Base-by-base conservation (phyloP, 2,113 vertebrate species). In the Solea senegalensis region DNA sequence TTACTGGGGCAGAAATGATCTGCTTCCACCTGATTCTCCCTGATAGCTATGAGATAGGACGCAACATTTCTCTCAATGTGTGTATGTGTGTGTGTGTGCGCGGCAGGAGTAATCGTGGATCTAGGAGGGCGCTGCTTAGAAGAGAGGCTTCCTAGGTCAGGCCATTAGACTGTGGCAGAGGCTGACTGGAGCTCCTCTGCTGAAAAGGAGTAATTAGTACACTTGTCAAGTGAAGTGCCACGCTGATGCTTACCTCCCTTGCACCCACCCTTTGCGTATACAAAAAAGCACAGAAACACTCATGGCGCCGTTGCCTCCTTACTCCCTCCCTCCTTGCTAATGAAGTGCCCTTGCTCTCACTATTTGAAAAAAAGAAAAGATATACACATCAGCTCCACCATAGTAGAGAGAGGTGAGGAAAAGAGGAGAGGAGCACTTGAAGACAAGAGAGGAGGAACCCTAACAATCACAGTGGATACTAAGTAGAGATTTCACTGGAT, bases 1-100 rank as follows among this genome's bases (percentile, higher is more conserved):
- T 96, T 97, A 97, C 95, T 96, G 95, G 97, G 95, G 96, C 96
- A 97, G 95, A 98, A 97, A 96, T 97, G 97, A 98, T 97, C 96
- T 96, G 94, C 95, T 96, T 97, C 95, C 94, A 95, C 95, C 95
- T 96, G 96, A 96, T 97, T 95, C 94, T 96, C 94, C 95, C 95
- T 95, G 96, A 93, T 91, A 91, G 89, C 77, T 14, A 62, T 69
- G 86, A 91, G 80, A 92, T 90, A 88, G 91, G 82, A 85, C 83
- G 86, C 74, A 60, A 51, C 64, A 64, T 76, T 77, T 77, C 10
- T 53, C 0, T 73, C 52, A 69, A 49, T 83, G 64, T 75, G 78
- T 84, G 81, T 85, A 70, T 40, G 52, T 45, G 61, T 57, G 16
- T 39, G 16, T 51, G 69, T 66, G 63, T 64, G 81, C 65, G 78